Percentiles rank a stretch among this genome's conserved stretches.
These are phyloP conservation scores for Regulus satrapa DNA, from an alignment of 2,113 vertebrate species.

Conservation along the genomic window DNA sequence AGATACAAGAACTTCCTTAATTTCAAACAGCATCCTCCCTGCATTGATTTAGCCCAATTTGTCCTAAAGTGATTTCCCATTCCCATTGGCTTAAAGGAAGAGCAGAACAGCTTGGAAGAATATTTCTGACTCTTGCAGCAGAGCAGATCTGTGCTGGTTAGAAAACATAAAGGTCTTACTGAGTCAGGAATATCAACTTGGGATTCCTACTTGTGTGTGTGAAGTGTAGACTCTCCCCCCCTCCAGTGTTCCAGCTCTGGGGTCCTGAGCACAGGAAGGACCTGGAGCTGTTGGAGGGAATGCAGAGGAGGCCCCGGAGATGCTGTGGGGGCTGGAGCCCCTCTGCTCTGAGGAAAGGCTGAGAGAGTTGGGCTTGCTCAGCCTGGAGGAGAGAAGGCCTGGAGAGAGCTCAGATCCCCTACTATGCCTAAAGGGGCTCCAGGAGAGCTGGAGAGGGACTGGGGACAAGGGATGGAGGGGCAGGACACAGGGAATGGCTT, in stretches of 20 bases:
- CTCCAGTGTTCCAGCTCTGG: not conserved
- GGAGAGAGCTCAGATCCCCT: accelerated
- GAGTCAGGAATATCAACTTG: not conserved
- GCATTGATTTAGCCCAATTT: not conserved
- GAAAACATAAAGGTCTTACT: not conserved
- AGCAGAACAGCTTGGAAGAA: not conserved
- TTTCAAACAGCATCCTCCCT: not conserved
- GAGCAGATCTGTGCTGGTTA: not conserved
- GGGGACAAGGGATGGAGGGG: accelerated
- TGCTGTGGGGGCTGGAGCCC: not conserved
- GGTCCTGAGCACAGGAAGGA: not conserved
- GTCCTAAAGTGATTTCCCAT: not conserved
- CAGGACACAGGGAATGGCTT: not conserved
- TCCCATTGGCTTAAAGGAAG: not conserved
- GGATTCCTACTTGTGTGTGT: not conserved
- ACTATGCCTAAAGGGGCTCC: not conserved
- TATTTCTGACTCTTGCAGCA: not conserved
- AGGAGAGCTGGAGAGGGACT: not conserved
- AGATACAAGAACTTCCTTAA: not conserved
- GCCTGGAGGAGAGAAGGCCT: accelerated
- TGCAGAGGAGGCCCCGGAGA: not conserved
- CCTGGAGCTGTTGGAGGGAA: not conserved
- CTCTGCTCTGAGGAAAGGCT: not conserved
- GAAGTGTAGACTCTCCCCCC: not conserved
- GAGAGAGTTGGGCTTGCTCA: not conserved